Percentiles rank a stretch among this genome's conserved stretches.
Evolutionary conservation across 2,113 vertebrate genomes (phyloP).

Genomic region (Spilogale gracilis): DNA sequence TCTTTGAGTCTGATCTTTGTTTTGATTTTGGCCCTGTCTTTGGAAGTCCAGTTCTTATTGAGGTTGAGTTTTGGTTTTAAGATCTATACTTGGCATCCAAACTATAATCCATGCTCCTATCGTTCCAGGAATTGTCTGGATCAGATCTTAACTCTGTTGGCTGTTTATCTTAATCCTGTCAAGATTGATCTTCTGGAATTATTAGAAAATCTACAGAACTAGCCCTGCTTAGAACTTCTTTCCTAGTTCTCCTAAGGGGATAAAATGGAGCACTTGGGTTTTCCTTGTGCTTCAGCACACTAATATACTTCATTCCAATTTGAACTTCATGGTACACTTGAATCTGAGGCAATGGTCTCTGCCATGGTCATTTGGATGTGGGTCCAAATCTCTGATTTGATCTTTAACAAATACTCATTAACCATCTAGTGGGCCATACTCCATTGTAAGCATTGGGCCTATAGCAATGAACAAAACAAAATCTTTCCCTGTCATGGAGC

Average conservation of each 20-base stretch:
- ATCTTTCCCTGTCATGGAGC: not conserved
- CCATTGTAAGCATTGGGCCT: not conserved
- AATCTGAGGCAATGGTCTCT: not conserved
- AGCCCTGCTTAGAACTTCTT: not conserved
- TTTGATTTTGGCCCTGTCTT: not conserved
- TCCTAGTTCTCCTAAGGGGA: not conserved
- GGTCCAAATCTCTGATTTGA: slow-evolving; percentile 12
- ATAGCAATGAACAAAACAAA: not conserved
- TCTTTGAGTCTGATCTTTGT: slow-evolving; percentile 3
- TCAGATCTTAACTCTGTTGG: not conserved
- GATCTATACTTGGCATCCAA: not conserved
- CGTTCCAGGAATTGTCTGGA: not conserved
- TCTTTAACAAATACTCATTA: slow-evolving; percentile 25
- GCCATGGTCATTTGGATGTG: not conserved
- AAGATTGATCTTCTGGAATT: not conserved
- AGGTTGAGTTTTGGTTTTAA: not conserved
- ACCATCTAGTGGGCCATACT: not conserved
- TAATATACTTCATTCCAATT: slow-evolving; percentile 2
- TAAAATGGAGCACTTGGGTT: not conserved
- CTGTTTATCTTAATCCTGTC: slow-evolving; percentile 37
- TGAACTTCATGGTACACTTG: not conserved
- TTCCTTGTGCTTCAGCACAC: not conserved
- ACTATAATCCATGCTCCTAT: not conserved
- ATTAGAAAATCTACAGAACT: slow-evolving; percentile 26
- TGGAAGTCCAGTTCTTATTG: not conserved